Conservation (phyloP, 64 coral and sea anemone species). For the Anthopleura sola region DNA sequence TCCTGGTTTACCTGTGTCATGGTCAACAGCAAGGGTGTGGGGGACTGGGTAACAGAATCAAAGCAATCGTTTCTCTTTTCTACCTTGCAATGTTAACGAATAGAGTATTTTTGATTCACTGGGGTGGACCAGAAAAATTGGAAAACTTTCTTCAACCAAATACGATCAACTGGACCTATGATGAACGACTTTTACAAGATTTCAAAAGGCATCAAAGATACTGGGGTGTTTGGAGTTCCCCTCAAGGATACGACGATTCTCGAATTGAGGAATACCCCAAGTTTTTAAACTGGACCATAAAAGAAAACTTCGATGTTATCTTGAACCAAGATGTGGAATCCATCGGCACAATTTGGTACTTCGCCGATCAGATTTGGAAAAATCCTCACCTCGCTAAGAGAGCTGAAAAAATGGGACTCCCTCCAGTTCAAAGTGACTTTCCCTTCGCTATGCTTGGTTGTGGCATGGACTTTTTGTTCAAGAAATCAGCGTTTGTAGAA, state of each 20-base stretch:
- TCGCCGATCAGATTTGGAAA: constrained; percentile 16
- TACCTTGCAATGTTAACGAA: constrained; percentile 31
- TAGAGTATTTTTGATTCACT: constrained; percentile 39
- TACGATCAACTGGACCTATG: constrained; percentile 28
- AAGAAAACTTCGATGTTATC: background rate
- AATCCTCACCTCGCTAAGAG: constrained; percentile 16
- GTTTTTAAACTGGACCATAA: constrained; percentile 9
- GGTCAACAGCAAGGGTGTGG: background rate
- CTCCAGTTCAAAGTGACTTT: background rate
- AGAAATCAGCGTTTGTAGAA: background rate
- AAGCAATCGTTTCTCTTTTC: constrained; percentile 30
- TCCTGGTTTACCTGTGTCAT: background rate
- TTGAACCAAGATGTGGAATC: constrained; percentile 7
- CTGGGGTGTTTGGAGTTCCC: background rate
- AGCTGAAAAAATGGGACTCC: background rate
- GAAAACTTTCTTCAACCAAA: constrained; percentile 18
- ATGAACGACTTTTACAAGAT: background rate
- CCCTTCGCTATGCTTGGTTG: constrained; percentile 26
- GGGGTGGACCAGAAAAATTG: constrained; percentile 26
- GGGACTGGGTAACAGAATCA: constrained; percentile 24
- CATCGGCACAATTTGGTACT: constrained; percentile 25
- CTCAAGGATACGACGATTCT: background rate
- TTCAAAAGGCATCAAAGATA: background rate
- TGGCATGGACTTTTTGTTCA: constrained; percentile 33
- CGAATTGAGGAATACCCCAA: background rate